Conservation (phyloP, 1,140 invertebrate genomes). For the Coboldia fuscipes region DNA sequence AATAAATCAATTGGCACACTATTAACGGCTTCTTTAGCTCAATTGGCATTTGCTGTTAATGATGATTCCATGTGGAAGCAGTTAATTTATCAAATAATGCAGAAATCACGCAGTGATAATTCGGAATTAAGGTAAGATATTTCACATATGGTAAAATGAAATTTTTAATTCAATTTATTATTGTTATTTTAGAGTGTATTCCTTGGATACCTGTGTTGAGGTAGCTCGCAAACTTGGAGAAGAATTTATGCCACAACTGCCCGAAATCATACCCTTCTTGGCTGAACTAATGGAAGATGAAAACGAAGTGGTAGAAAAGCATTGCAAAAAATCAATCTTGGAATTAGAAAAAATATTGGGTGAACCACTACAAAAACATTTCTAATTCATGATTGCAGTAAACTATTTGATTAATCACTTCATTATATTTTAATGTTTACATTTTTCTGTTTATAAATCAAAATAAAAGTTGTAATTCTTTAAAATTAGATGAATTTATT, state of each 20-base stretch:
- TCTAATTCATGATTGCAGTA: no score
- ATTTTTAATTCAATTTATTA: conserved; percentile 2
- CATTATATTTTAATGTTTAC: no score
- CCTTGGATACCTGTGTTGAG: conserved; percentile 39
- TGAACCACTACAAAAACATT: conserved; percentile 67
- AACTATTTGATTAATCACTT: background rate
- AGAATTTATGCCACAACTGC: conserved; percentile 56
- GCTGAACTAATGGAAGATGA: conserved; percentile 71
- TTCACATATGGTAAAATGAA: background rate
- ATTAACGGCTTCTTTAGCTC: conserved; percentile 55
- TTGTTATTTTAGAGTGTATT: conserved; percentile 21
- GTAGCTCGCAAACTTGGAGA: conserved; percentile 57
- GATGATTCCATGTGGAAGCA: conserved; percentile 77
- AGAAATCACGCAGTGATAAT: conserved; percentile 62
- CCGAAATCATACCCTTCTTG: conserved; percentile 65
- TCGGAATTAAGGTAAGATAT: conserved; percentile 28
- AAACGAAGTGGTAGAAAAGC: conserved; percentile 49
- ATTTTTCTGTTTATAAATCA: no score
- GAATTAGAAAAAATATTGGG: conserved; percentile 62
- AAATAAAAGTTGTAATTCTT: no score
- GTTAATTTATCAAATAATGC: conserved; percentile 68
- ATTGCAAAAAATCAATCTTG: conserved; percentile 46
- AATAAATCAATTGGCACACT: conserved; percentile 29
- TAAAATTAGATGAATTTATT: no score
- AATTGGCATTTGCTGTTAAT: conserved; percentile 55